Evolutionary conservation across 2,888 invertebrate species (phyloP).

Genomic region (Plebejus melissa): DNA sequence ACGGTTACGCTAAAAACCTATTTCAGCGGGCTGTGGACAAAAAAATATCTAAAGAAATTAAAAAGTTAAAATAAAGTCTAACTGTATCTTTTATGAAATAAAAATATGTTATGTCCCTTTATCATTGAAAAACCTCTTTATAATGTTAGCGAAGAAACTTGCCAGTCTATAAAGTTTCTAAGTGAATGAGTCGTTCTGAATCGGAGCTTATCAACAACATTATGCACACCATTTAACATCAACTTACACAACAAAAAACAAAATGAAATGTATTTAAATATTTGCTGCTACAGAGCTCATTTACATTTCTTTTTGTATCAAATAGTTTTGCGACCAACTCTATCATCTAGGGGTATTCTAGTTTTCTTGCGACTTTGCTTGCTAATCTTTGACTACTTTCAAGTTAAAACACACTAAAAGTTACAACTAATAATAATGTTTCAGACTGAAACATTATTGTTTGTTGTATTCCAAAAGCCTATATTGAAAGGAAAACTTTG

Average conservation of each 20-base stretch:
- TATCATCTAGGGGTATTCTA: neutral
- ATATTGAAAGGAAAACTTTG: neutral
- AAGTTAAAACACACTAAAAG: too few relatives aligned
- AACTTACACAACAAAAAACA: slow-evolving; percentile 10
- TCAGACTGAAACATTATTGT: too few relatives aligned
- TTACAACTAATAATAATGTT: too few relatives aligned
- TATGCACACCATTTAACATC: slow-evolving; percentile 24
- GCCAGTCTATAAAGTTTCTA: slow-evolving; percentile 10
- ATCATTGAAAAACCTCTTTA: neutral
- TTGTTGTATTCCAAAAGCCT: too few relatives aligned
- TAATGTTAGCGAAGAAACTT: slow-evolving; percentile 6
- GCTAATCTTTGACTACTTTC: neutral
- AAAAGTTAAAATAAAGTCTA: neutral
- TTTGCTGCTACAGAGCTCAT: neutral
- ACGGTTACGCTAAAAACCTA: too few relatives aligned
- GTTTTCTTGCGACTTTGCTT: neutral
- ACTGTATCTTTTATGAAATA: neutral
- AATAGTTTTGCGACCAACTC: neutral
- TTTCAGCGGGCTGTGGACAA: neutral
- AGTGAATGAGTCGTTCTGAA: slow-evolving; percentile 14
- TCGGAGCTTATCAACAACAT: slow-evolving; percentile 13
- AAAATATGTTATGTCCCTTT: neutral
- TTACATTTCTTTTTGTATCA: neutral
- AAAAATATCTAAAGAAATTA: neutral
- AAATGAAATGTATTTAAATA: slow-evolving; percentile 13